Base-by-base conservation (phyloP, 2,797 vertebrate species). In the Hydrocynus forskahlii region DNA sequence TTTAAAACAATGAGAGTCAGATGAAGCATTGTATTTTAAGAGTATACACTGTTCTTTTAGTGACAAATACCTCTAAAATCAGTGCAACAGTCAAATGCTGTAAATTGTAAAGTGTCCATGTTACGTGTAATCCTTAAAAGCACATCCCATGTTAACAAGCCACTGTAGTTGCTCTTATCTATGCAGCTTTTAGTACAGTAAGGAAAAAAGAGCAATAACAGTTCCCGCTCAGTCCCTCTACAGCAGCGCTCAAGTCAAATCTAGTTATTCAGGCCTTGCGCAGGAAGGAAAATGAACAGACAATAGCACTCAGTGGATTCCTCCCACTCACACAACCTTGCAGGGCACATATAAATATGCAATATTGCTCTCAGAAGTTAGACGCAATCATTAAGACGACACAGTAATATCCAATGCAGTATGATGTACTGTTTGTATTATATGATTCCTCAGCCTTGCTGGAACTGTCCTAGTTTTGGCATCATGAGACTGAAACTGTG, bases 311-410 rank as follows among this genome's bases (percentile, higher is more conserved):
- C 66, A 64, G 82, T 70, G 67, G 77, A 83, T 76, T 76, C 71
- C 78, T 80, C 82, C 69, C 74, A 74, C 74, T 74, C 81, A 67
- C 59, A 76, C 40, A 81, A 68, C 74, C 78, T 29, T 67, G 68
- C 40, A 68, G 74, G 80, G 69, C 60, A 73, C 69, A 76, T 81
- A 70, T 84, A 55, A 81, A 84, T 81, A 78, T 84, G 78, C 72
- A 84, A 72, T 66, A 64, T 7, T 4, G 67, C 78, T 73, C 38
- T 76, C 45, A 75, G 68, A 84, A 74, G 43, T 75, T 68, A 68
- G 59, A 68, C 73, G 74, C 76, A 69, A 40, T 76, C 45, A 72
- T 80, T 72, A 77, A 40, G 71, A 29, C 69, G 74, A 75, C 45
- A 79, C 68, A 73, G 66, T 81, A 77, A 67, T 73, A 73, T 68